Base-by-base conservation (phyloP, 2,797 vertebrate genomes). In the Aphelocoma californica region DNA sequence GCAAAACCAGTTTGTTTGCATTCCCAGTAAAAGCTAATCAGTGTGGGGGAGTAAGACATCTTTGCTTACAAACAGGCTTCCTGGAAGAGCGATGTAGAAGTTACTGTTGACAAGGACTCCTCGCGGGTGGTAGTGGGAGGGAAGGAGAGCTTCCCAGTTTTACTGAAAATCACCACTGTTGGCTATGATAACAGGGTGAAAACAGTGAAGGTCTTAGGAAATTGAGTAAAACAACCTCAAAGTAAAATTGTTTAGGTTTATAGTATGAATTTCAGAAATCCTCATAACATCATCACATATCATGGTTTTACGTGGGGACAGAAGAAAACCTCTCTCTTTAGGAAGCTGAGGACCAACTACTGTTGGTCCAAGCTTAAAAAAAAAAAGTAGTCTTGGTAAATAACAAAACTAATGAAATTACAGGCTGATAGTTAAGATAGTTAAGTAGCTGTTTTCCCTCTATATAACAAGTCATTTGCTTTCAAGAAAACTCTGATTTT, bases 1-100 rank as follows among this genome's bases (percentile, higher is more conserved):
- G 90, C 74, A 74, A 91, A 89, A 92, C 77, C 77, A 84, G 90
- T 77, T 88, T 92, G 86, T 82, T 82, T 90, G 83, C 83, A 86
- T 90, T 91, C 92, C 82, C 90, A 88, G 66, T 60, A 77, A 88
- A 82, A 90, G 62, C 64, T 42, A 34, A 90, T 72, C 72, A 48
- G 7, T 4, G 17, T 5, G 15, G 13, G 34, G 32, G 67, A 36
- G 58, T 38, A 50, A 73, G n/a, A 81, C 17, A 15, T 56, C 72
- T 62, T 54, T 58, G 48, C 70, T 90, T 73, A 87, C 50, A 44
- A 85, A 70, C 13, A 74, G 45, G 32, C 23, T 74, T 82, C 88
- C 75, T 50, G 81, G 82, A 80, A 85, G 51, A 50, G 40, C 3
- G 40, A 53, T 60, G 57, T 1, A 71, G 10, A 83, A 88, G 21